These are phyloP conservation scores for Sander lucioperca DNA, from an alignment of 2,113 vertebrate genomes.

Conservation along the genomic window DNA sequence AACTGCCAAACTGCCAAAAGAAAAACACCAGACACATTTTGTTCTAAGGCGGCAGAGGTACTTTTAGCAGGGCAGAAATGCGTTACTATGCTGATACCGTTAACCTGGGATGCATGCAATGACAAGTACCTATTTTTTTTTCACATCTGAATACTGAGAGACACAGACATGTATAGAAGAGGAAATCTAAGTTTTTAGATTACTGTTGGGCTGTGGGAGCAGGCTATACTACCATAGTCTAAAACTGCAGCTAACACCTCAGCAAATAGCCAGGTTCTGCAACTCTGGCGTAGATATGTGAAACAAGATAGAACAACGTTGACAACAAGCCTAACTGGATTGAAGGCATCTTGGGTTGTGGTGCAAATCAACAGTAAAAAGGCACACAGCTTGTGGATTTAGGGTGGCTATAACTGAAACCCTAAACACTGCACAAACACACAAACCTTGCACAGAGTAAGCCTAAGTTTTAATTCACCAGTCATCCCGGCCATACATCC, in stretches of 20 bases:
- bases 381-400: slow-evolving; percentile 77
- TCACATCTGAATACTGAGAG: slow-evolving; percentile 54
- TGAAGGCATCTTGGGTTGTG: slow-evolving; percentile 81
- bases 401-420: slow-evolving; percentile 56
- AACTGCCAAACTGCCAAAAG: too few relatives aligned
- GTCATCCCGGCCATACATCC: slow-evolving; percentile 42
- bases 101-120: slow-evolving; percentile 61
- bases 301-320: slow-evolving; percentile 52
- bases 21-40: slow-evolving; percentile 23
- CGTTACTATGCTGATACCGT: slow-evolving; percentile 23
- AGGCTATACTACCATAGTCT: slow-evolving; percentile 39
- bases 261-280: slow-evolving; percentile 28
- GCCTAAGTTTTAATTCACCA: slow-evolving; percentile 51
- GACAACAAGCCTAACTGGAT: slow-evolving; percentile 52
- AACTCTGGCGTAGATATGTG: slow-evolving; percentile 49
- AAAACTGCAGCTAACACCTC: slow-evolving; percentile 57
- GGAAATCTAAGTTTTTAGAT: slow-evolving; percentile 26
- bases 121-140: slow-evolving; percentile 56
- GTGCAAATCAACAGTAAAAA: slow-evolving; percentile 77
- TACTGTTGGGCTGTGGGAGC: slow-evolving; percentile 32
- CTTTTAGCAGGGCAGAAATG: slow-evolving; percentile 39
- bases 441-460: slow-evolving; percentile 66
- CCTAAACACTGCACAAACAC: slow-evolving; percentile 71
- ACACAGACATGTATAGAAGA: slow-evolving; percentile 36
- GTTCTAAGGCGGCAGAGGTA: slow-evolving; percentile 24